Conservation (phyloP, 2,888 invertebrate genomes). For the Zhengitettix transpicula region DNA sequence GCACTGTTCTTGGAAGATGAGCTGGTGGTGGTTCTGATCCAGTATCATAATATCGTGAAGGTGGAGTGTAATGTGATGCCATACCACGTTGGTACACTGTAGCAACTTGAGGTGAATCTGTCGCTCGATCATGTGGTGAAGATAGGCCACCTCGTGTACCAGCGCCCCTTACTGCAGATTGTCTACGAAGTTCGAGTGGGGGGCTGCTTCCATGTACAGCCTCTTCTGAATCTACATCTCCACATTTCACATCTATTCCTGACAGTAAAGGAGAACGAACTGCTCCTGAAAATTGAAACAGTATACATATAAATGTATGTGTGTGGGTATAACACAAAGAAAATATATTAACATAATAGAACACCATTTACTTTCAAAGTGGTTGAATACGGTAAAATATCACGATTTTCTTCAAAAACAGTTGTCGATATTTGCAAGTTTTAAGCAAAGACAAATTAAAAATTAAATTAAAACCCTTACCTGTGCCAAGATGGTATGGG, state of each 20-base stretch:
- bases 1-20: conserved; percentile 19
- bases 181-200: conserved; percentile 51
- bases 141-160: conserved; percentile 22
- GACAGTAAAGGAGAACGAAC: conserved; percentile 12
- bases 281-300: conserved; percentile 4
- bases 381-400: too few relatives aligned
- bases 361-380: too few relatives aligned
- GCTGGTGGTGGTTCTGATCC: conserved; percentile 40
- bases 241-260: conserved; percentile 12
- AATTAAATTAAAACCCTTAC: conserved; percentile 3
- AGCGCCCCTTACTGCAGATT: conserved; percentile 24
- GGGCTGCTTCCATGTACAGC: conserved; percentile 29
- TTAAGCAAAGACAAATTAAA: too few relatives aligned
- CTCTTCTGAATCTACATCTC: conserved; percentile 23
- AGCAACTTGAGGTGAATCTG: conserved; percentile 50
- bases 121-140: conserved; percentile 40
- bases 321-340: too few relatives aligned
- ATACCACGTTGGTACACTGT: conserved; percentile 39
- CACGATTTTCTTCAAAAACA: too few relatives aligned
- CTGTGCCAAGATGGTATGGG: conserved; percentile 14
- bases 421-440: too few relatives aligned
- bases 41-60: conserved; percentile 20
- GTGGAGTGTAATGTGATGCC: conserved; percentile 25
- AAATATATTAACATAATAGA: too few relatives aligned
- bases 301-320: too few relatives aligned